Base-by-base conservation (phyloP, 2,113 vertebrate genomes). In the Cairina moschata region DNA sequence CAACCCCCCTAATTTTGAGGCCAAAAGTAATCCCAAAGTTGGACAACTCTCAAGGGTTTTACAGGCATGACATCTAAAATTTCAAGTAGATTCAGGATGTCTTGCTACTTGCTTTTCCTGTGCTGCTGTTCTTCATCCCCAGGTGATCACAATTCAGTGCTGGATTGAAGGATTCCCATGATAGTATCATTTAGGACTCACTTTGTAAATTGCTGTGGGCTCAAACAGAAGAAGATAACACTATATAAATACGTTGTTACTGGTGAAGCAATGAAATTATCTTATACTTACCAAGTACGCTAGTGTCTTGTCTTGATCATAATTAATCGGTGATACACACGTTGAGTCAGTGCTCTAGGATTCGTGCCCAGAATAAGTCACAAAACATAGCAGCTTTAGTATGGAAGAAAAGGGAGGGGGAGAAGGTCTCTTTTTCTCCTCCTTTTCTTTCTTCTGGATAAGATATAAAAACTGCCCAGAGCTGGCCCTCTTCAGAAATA, bases 311-410 rank as follows among this genome's bases (percentile, higher is more conserved):
- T 93, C 93, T 93, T 93, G 91, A 92, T 89, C 20, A 3, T 96
- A 86, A 93, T 97, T 97, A 95, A 83, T 81, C 86, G 82, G 88
- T 96, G 83, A 34, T 73, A 80, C 75, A 55, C 77, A 91, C 2
- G 14, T 94, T 95, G 87, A 95, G 94, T 92, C 96, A 93, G 68
- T 88, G 74, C 91, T 95, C 54, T 84, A 96, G 94, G 73, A 96
- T 83, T 34, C 48, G 50, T 93, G 91, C 80, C 62, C 88, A 97
- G 95, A 96, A 80, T 88, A 96, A 96, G 81, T 95, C 88, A 92
- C 88, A 79, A 84, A 96, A 46, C 72, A 56, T 66, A 83, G 72
- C 69, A 91, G 78, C 72, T 97, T 93, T 31, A 75, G 13, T 88
- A 84, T 5, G 2, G 79, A 78, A 86, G 87, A 79, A 79, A 90